Percentiles rank a stretch among this genome's conserved stretches.
phyloP scores from a whole-genome alignment of 2,797 vertebrate species.

The Nothura maculosa region DNA sequence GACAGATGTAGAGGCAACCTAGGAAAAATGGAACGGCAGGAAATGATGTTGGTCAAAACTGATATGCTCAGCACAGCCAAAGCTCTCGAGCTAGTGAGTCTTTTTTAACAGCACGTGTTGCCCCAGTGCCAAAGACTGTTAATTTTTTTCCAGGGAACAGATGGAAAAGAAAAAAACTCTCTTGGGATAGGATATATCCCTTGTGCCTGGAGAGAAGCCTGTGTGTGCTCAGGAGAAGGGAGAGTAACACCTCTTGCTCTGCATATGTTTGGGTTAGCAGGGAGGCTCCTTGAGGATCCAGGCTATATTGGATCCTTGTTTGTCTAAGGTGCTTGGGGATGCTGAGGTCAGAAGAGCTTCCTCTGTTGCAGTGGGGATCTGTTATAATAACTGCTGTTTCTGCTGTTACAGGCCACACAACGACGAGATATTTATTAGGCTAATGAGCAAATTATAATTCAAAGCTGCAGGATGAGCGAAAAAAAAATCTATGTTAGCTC shows the following conservation, averaged over 20 bases:
- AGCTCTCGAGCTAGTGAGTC: conserved; percentile 40
- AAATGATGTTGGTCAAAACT: conserved; percentile 45
- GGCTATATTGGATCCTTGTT: background rate
- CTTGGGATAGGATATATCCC: conserved; percentile 30
- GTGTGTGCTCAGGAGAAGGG: accelerated
- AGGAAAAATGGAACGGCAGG: conserved; percentile 31
- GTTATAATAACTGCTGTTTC: conserved; percentile 32
- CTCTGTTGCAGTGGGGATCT: conserved; percentile 31
- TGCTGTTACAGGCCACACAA: conserved; percentile 57
- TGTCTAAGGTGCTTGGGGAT: conserved; percentile 55
- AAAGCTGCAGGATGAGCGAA: conserved; percentile 58
- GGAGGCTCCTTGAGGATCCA: background rate
- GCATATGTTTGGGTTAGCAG: background rate
- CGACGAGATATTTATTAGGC: conserved; percentile 64
- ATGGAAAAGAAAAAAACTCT: conserved; percentile 21
- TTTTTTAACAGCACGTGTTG: conserved; percentile 21
- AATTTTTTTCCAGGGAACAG: background rate
- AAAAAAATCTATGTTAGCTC: conserved; percentile 66
- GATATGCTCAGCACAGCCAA: conserved; percentile 35
- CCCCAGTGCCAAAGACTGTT: conserved; percentile 41
- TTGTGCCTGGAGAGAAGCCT: conserved; percentile 13
- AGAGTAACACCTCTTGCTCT: background rate
- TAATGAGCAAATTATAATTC: conserved; percentile 73
- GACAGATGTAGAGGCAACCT: conserved; percentile 39
- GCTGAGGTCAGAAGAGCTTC: conserved; percentile 38